Conservation (phyloP, 2,888 invertebrate species). For the Amphiduros pacificus region DNA sequence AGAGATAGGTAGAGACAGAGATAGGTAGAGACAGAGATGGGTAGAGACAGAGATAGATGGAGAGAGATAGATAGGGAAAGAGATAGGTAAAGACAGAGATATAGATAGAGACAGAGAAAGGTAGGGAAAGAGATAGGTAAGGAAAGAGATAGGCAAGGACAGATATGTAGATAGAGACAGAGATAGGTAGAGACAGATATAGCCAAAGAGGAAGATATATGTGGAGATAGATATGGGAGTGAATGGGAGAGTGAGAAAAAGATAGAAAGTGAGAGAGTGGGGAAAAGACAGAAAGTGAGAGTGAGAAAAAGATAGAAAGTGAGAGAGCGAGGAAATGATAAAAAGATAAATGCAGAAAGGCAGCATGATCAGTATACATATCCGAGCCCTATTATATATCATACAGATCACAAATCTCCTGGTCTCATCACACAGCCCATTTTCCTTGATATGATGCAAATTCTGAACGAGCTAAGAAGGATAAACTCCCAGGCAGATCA, state of each 20-base stretch:
- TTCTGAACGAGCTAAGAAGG: too few species aligned
- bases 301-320: neutral
- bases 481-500: too few species aligned
- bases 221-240: too few species aligned
- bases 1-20: neutral
- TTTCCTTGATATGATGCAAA: too few species aligned
- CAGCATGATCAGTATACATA: too few species aligned
- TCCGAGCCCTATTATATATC: too few species aligned
- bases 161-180: neutral
- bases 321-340: neutral
- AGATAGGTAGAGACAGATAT: neutral
- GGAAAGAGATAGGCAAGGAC: neutral
- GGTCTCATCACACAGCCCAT: too few species aligned
- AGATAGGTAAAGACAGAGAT: neutral
- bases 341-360: too few species aligned
- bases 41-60: too few species aligned
- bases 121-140: neutral
- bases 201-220: neutral
- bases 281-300: neutral
- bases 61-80: neutral
- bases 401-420: too few species aligned
- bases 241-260: neutral
- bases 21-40: neutral
- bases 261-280: neutral
- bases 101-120: neutral